Evolutionary conservation across 1,140 invertebrate species (phyloP).

Genomic region (Heliconius hewitsoni): DNA sequence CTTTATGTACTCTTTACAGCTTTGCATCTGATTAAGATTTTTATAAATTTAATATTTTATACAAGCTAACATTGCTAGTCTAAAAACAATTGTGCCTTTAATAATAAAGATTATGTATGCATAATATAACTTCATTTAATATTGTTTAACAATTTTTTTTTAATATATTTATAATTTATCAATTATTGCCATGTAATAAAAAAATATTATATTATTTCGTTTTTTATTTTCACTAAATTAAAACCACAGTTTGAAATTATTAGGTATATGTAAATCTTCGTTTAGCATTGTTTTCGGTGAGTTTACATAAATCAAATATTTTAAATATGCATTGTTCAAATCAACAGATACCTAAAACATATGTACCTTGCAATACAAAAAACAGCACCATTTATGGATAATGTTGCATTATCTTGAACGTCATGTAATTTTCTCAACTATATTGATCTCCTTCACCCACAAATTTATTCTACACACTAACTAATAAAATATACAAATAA

Average conservation of each 20-base stretch:
- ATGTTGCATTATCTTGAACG: no score
- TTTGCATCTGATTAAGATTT: conserved; percentile 43
- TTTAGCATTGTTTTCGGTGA: background rate
- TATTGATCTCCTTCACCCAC: no score
- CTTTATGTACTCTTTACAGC: conserved; percentile 49
- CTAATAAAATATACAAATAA: background rate
- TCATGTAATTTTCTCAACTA: background rate
- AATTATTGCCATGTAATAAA: conserved; percentile 77
- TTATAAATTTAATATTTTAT: conserved; percentile 40
- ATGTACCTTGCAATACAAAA: no score
- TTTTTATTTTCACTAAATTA: conserved; percentile 38
- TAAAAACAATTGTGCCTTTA: conserved; percentile 59
- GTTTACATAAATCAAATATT: no score
- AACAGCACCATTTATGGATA: no score
- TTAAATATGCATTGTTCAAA: no score
- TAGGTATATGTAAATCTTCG: background rate
- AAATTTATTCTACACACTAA: background rate
- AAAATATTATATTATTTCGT: conserved; percentile 55
- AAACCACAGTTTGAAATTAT: background rate
- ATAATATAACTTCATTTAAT: conserved; percentile 22
- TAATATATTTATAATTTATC: conserved; percentile 53
- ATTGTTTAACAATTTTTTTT: conserved; percentile 23
- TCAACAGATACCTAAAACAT: no score
- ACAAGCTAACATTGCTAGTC: conserved; percentile 65
- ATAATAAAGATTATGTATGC: conserved; percentile 44